A percentile compares a stretch with the other conserved stretches of the same genome.
phyloP scores from a whole-genome alignment of 2,888 invertebrate species.

The Xanthorhoe spadicearia region DNA sequence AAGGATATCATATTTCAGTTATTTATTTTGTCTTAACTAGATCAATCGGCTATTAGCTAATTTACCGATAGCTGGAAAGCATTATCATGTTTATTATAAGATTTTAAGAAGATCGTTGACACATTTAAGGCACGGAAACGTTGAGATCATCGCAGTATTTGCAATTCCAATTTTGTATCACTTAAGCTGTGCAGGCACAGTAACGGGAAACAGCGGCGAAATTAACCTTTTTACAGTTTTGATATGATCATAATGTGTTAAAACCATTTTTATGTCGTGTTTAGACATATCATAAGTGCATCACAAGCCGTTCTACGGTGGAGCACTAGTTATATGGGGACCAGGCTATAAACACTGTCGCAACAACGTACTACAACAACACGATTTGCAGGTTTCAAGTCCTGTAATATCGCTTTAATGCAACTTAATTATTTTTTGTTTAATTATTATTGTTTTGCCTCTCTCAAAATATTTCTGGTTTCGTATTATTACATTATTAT shows the following conservation, averaged over 20 bases:
- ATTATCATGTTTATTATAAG: slow-evolving; percentile 17
- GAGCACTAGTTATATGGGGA: slow-evolving; percentile 20
- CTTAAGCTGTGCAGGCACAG: slow-evolving; percentile 27
- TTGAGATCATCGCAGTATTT: slow-evolving; percentile 38
- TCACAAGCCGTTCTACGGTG: slow-evolving; percentile 12
- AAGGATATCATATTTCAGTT: no score
- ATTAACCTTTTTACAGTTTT: slow-evolving; percentile 26
- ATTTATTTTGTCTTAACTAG: no score
- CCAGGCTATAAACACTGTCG: slow-evolving; percentile 19
- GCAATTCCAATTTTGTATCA: slow-evolving; percentile 40
- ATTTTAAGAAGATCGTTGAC: slow-evolving; percentile 14
- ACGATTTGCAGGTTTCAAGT: slow-evolving; percentile 19
- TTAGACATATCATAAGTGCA: slow-evolving; percentile 25
- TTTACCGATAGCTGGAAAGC: slow-evolving; percentile 20
- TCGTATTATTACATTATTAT: background rate
- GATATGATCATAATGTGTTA: slow-evolving; percentile 22
- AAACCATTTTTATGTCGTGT: slow-evolving; percentile 29
- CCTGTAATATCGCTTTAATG: background rate
- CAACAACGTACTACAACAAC: slow-evolving; percentile 10
- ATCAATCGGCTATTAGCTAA: slow-evolving; percentile 12
- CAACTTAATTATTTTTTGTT: background rate
- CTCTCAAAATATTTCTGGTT: background rate
- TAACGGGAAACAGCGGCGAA: slow-evolving; percentile 35
- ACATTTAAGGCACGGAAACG: slow-evolving; percentile 20
- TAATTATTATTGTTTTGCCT: no score